Conservation (phyloP, 2,113 vertebrate genomes). For the Albula goreensis region DNA sequence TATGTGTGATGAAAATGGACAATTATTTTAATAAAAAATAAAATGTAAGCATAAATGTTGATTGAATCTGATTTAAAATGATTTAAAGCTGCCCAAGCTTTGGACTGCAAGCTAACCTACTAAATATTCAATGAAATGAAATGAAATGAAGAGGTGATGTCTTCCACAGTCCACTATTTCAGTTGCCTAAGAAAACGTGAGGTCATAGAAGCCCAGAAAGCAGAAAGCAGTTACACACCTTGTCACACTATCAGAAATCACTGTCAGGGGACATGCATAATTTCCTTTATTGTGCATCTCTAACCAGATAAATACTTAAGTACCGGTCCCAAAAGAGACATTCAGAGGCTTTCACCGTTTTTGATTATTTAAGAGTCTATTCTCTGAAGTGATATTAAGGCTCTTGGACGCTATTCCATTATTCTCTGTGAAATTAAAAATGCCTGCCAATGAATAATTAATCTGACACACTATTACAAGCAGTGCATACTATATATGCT, state of each 20-base stretch:
- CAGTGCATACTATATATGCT: background rate
- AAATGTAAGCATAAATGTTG: too few species aligned
- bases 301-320: background rate
- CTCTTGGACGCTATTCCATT: background rate
- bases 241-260: background rate
- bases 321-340: background rate
- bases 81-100: too few species aligned
- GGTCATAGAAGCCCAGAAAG: background rate
- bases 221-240: background rate
- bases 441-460: background rate
- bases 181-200: too few species aligned
- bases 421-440: conserved; percentile 2
- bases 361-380: background rate
- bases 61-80: too few species aligned
- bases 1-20: too few species aligned
- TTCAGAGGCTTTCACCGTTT: background rate
- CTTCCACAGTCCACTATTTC: too few species aligned
- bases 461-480: background rate
- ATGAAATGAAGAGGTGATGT: too few species aligned
- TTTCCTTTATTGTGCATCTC: background rate
- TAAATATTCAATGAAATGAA: too few species aligned
- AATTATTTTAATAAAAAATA: too few species aligned
- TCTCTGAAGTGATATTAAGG: background rate
- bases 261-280: background rate
- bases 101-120: too few species aligned